phyloP scores from a whole-genome alignment of 2,888 invertebrate species.

The Augiades crinisus region DNA sequence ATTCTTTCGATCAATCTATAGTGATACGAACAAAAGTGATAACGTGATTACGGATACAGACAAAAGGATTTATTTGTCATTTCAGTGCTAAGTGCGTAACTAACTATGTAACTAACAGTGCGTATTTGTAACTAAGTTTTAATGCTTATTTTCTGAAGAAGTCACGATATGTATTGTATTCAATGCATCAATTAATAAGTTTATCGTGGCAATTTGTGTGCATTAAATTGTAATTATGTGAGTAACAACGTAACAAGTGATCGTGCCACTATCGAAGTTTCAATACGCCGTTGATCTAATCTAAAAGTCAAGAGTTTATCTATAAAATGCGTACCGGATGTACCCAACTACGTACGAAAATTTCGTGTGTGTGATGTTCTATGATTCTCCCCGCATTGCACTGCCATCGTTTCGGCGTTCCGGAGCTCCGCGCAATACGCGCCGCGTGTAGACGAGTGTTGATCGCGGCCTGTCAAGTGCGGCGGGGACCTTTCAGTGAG shows the following conservation, averaged over 20 bases:
- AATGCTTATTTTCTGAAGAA: too few relatives aligned
- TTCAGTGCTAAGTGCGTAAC: too few relatives aligned
- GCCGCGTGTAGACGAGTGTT: conserved; percentile 10
- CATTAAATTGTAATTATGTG: not conserved
- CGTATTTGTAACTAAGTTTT: too few relatives aligned
- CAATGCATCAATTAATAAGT: too few relatives aligned
- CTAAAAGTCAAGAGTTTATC: not conserved
- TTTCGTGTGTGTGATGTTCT: not conserved
- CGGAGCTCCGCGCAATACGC: not conserved
- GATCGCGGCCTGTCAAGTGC: conserved; percentile 15
- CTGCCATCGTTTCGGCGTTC: not conserved
- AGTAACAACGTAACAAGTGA: not conserved
- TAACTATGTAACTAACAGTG: too few relatives aligned
- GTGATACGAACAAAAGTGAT: too few relatives aligned
- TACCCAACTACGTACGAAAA: too few relatives aligned
- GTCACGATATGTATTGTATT: too few relatives aligned
- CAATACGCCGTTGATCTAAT: not conserved
- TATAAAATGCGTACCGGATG: not conserved
- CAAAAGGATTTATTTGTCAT: too few relatives aligned
- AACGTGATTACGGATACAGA: too few relatives aligned
- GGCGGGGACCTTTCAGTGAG: conserved; percentile 17
- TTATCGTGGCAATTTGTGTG: not conserved
- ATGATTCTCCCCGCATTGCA: not conserved
- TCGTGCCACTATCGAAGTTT: not conserved
- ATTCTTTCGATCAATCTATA: too few relatives aligned